Conservation (phyloP, 2,888 invertebrate genomes). For the Arrhopalites spinosus region DNA sequence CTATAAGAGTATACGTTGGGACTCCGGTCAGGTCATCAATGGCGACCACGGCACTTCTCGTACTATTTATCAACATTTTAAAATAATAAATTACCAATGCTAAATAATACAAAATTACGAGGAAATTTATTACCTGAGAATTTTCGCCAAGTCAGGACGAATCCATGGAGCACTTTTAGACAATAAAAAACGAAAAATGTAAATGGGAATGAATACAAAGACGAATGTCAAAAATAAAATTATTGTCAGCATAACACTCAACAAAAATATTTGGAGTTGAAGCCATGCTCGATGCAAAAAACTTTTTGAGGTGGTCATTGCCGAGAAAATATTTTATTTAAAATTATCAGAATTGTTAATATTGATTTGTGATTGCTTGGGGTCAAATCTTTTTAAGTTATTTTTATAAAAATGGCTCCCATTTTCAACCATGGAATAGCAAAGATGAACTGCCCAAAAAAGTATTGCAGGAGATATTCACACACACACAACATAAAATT, state of each 20-base stretch:
- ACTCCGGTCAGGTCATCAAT: conserved; percentile 43
- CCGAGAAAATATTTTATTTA: no score
- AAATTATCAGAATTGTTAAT: no score
- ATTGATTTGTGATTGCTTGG: no score
- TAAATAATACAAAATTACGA: not conserved
- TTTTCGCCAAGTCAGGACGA: conserved; percentile 42
- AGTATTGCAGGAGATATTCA: no score
- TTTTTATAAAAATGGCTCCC: no score
- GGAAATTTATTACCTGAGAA: conserved; percentile 21
- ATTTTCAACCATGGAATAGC: not conserved
- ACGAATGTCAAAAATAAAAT: conserved; percentile 38
- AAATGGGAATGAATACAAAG: conserved; percentile 44
- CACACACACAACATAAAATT: no score
- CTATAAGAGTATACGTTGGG: conserved; percentile 44
- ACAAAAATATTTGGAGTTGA: conserved; percentile 31
- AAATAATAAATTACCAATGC: no score
- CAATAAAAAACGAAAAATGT: conserved; percentile 41
- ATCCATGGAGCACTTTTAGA: conserved; percentile 35
- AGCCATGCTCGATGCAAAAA: not conserved
- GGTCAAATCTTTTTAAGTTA: no score
- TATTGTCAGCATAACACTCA: conserved; percentile 36
- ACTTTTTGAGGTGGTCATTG: not conserved
- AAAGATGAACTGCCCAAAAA: no score
- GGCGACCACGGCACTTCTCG: conserved; percentile 44
- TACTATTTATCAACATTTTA: not conserved